Evolutionary conservation across 2,113 vertebrate genomes (phyloP).

Genomic region (Crocuta crocuta): DNA sequence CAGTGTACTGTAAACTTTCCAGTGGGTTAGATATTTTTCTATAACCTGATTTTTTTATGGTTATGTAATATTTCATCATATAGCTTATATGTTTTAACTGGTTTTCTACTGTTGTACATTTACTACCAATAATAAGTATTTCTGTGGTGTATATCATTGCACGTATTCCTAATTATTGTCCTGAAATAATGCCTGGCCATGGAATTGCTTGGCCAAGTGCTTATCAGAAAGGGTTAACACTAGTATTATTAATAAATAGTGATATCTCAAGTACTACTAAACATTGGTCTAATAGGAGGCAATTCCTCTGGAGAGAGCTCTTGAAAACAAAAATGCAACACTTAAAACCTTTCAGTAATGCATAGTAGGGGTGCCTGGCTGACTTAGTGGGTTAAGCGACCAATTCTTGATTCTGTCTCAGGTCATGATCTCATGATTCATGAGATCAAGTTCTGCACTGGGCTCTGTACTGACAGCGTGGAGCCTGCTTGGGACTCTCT

Average conservation of each 20-base stretch:
- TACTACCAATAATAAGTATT: conserved; percentile 39
- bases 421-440: too few relatives aligned
- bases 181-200: conserved; percentile 41
- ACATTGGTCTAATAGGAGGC: not conserved
- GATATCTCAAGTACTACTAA: conserved; percentile 17
- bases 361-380: not conserved
- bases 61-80: not conserved
- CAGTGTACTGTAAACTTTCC: not conserved
- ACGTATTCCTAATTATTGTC: not conserved
- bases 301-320: conserved; percentile 1
- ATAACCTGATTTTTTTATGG: not conserved
- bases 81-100: not conserved
- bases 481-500: too few relatives aligned
- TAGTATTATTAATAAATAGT: conserved; percentile 42
- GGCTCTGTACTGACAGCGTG: too few relatives aligned
- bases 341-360: not conserved
- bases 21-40: not conserved
- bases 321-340: conserved; percentile 19
- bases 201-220: not conserved
- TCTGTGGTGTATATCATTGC: not conserved
- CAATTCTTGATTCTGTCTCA: too few relatives aligned
- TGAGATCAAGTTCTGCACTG: too few relatives aligned
- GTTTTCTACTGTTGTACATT: not conserved
- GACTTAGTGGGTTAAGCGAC: too few relatives aligned
- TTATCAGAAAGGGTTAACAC: not conserved